These are phyloP conservation scores for Atopsyche davidsoni DNA, from an alignment of 1,140 invertebrate species.

Conservation along the genomic window DNA sequence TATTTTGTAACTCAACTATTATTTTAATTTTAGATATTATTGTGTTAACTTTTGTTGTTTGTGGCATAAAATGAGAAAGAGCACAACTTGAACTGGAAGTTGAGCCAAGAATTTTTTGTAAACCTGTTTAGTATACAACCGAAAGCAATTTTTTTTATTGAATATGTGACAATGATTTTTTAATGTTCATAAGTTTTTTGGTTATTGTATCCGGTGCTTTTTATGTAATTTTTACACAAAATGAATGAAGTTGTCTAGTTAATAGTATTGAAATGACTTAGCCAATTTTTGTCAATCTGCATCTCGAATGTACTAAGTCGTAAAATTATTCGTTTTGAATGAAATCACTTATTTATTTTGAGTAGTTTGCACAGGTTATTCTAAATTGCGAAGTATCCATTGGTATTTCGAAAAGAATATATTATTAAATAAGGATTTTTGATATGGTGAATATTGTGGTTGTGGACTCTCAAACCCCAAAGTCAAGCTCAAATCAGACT, in stretches of 20 bases:
- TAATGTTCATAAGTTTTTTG: too few relatives aligned
- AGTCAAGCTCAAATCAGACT: too few relatives aligned
- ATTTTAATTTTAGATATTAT: constrained; percentile 25
- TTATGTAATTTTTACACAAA: constrained; percentile 7
- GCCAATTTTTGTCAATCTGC: not conserved
- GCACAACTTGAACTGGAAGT: constrained; percentile 27
- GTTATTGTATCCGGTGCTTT: constrained; percentile 13
- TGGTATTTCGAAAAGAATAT: too few relatives aligned
- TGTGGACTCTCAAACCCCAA: too few relatives aligned
- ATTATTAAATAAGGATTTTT: too few relatives aligned
- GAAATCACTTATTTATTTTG: too few relatives aligned
- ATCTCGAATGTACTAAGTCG: too few relatives aligned
- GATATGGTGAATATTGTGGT: too few relatives aligned
- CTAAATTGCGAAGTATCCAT: too few relatives aligned
- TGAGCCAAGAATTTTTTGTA: constrained; percentile 25
- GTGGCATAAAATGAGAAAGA: constrained; percentile 15
- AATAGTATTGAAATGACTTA: constrained; percentile 3
- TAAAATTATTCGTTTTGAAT: too few relatives aligned
- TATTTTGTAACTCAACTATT: constrained; percentile 24
- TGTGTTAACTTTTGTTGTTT: constrained; percentile 8
- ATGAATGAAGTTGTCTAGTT: constrained; percentile 2
- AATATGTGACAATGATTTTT: constrained; percentile 11
- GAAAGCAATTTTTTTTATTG: constrained; percentile 9
- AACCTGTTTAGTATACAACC: not conserved
- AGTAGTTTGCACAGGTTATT: too few relatives aligned